These are phyloP conservation scores for Teleopsis dalmanni DNA, from an alignment of 1,140 invertebrate genomes.

Conservation along the genomic window DNA sequence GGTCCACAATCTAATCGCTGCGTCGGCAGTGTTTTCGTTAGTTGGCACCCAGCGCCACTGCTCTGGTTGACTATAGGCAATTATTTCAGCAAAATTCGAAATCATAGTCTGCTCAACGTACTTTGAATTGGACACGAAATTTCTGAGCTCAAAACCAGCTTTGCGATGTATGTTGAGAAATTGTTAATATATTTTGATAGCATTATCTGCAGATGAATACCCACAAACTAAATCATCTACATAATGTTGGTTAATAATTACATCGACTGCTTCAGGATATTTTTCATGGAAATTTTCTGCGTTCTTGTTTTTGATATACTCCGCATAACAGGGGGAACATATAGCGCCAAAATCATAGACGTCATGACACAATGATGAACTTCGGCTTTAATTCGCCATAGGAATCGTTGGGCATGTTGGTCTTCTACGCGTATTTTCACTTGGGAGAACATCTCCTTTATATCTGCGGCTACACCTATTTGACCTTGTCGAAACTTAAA, in stretches of 20 bases:
- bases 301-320: slow-evolving; percentile 27
- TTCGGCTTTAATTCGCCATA: slow-evolving; percentile 23
- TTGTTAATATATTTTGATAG: slow-evolving; percentile 12
- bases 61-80: slow-evolving; percentile 9
- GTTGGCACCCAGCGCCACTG: slow-evolving; percentile 26
- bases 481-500: slow-evolving; percentile 28
- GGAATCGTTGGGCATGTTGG: slow-evolving; percentile 24
- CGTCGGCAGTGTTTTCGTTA: slow-evolving; percentile 26
- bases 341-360: slow-evolving; percentile 31
- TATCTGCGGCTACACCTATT: slow-evolving; percentile 28
- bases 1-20: slow-evolving; percentile 9
- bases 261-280: slow-evolving; percentile 21
- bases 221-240: slow-evolving; percentile 40
- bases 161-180: slow-evolving; percentile 14
- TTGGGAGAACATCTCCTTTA: slow-evolving; percentile 42
- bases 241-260: slow-evolving; percentile 29
- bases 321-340: slow-evolving; percentile 26
- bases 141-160: slow-evolving; percentile 18
- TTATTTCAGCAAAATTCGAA: slow-evolving; percentile 31
- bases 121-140: slow-evolving; percentile 15
- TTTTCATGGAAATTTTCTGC: slow-evolving; percentile 13
- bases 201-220: slow-evolving; percentile 11
- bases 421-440: slow-evolving; percentile 27
- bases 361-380: slow-evolving; percentile 24
- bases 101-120: slow-evolving; percentile 14